These are phyloP conservation scores for Sycophila sp. DNA, from an alignment of 1,140 invertebrate species.

Conservation along the genomic window DNA sequence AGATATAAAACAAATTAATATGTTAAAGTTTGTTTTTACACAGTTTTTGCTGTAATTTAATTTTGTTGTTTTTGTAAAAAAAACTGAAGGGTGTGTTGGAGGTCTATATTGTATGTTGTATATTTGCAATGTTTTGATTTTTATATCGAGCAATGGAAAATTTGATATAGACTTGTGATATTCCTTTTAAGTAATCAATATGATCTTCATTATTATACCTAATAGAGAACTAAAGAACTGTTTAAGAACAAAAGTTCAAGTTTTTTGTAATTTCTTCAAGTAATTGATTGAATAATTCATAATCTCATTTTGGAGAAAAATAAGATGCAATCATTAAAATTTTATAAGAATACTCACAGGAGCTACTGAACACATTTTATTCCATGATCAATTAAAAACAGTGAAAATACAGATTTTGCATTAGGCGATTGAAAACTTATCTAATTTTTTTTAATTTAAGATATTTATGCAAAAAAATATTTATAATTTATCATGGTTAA, in stretches of 20 bases:
- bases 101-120: neutral
- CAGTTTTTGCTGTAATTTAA: neutral
- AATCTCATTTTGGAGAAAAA: neutral
- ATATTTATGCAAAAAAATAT: too few species aligned
- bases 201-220: too few species aligned
- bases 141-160: too few species aligned
- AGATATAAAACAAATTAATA: too few species aligned
- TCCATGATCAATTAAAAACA: constrained; percentile 8
- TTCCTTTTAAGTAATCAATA: too few species aligned
- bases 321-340: too few species aligned
- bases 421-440: too few species aligned
- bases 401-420: neutral
- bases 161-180: too few species aligned
- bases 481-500: neutral
- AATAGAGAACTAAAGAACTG: neutral
- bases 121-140: neutral
- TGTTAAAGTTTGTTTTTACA: too few species aligned
- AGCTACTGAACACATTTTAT: neutral
- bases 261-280: neutral
- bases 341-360: neutral
- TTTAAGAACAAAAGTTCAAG: neutral
- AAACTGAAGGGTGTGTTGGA: neutral
- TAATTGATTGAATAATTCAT: too few species aligned
- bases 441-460: too few species aligned
- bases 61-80: neutral